Conservation (phyloP, 2,797 vertebrate species). For the Antrozous pallidus region DNA sequence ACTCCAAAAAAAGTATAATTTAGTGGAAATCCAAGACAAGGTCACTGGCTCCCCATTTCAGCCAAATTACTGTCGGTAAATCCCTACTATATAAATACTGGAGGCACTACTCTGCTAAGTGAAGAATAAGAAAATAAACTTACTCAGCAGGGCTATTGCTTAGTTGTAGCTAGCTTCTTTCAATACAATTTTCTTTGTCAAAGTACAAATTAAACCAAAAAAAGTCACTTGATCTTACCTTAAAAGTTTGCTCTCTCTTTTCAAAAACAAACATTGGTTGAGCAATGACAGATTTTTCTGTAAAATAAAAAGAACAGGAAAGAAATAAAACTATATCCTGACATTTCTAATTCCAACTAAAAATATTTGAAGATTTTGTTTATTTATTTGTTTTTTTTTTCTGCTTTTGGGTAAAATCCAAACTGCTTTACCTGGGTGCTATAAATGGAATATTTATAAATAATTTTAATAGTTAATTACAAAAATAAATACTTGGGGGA, state of each 20-base stretch:
- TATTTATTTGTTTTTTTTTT: constrained; percentile 9
- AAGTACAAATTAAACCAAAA: not conserved
- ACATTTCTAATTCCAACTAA: not conserved
- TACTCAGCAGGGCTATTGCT: not conserved
- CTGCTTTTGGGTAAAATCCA: constrained; percentile 38
- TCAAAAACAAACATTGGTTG: constrained; percentile 85
- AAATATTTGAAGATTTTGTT: not conserved
- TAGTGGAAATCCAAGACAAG: constrained; percentile 4
- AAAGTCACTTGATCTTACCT: constrained; percentile 79
- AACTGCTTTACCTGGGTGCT: not conserved
- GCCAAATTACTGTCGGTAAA: not conserved
- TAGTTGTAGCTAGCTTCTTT: not conserved
- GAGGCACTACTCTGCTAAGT: not conserved
- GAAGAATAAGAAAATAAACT: not conserved
- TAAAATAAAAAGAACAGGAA: constrained; percentile 63
- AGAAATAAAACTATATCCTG: not conserved
- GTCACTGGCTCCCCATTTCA: not conserved
- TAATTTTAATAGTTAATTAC: constrained; percentile 3
- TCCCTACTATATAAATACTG: not conserved
- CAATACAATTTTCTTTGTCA: constrained; percentile 32
- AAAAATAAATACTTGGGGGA: not conserved
- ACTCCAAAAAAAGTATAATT: constrained; percentile 1
- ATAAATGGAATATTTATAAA: not conserved
- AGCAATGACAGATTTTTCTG: constrained; percentile 84
- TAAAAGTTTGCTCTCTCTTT: constrained; percentile 79